Evolutionary conservation across 1,140 invertebrate species (phyloP).

Genomic region (Wiebesia pumilae): DNA sequence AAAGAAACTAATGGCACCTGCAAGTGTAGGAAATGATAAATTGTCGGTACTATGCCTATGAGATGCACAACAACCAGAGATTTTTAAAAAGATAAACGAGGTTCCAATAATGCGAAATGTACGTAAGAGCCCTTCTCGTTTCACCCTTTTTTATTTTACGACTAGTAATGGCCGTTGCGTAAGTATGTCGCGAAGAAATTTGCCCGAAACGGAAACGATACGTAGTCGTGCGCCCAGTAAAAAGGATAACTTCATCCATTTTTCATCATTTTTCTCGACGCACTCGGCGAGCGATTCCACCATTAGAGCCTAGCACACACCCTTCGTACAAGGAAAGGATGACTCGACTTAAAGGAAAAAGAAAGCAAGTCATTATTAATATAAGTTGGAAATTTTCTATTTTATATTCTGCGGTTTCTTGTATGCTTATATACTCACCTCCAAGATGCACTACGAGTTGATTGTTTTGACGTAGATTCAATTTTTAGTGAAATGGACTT

Average conservation of each 20-base stretch:
- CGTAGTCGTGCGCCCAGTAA: background rate
- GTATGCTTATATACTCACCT: background rate
- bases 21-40: background rate
- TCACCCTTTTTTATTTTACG: background rate
- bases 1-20: background rate
- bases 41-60: background rate
- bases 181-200: background rate
- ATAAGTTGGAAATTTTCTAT: background rate
- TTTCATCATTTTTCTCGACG: background rate
- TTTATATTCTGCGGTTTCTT: background rate
- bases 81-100: constrained; percentile 19
- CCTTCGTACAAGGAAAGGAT: background rate
- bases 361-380: background rate
- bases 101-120: background rate
- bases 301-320: background rate
- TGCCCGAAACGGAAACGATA: background rate
- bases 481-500: background rate
- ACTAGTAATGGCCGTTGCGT: background rate
- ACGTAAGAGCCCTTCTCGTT: background rate
- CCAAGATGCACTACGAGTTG: background rate
- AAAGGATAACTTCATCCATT: constrained; percentile 14
- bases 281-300: background rate
- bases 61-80: background rate
- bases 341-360: background rate
- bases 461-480: background rate